Evolutionary conservation across 2,113 vertebrate genomes (phyloP), one percentile per base, ranked within the genome.

Genomic region (Hypanus sabinus): DNA sequence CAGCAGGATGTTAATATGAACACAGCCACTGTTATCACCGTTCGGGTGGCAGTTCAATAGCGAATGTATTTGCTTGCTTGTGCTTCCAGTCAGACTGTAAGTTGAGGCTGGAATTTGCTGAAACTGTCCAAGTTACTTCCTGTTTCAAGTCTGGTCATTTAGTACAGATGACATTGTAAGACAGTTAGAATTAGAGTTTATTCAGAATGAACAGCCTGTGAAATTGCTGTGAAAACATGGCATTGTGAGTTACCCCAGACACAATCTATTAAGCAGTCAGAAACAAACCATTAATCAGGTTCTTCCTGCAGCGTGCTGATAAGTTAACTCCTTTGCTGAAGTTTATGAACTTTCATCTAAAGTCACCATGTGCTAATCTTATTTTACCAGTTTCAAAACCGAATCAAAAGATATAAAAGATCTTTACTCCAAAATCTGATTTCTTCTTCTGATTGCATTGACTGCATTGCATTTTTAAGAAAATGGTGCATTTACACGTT

Each of bases 131-230:
- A 55, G 94, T 38, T 22, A 55, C 65, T 60, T 94, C 87, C 87
- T 94, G 55, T 77, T 94, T 27, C 60, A 77, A 76, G n/a, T 94
- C 11, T 55, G 46, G 18, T 24, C 57, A 71, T 94, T 76, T 80
- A 0, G 57, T 81, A 18, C 9, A 65, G 24, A 24, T n/a, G 57
- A 71, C 94, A 83, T 80, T 0, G 55, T 79, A 27, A 22, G 65
- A 20, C 85, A 94, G 71, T 62, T 94, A 2, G 80, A 20, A 38
- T 81, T 94, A 46, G 83, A 95, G 94, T 94, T 95, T 94, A 94
- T 87, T 95, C 95, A 94, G 94, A 95, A 95, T 85, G 94, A 96
- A 94, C 93, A 95, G 94, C 92, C 95, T 95, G 90, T 95, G 95
- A 96, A 96, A 95, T 95, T 1, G 0, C 94, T 95, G 91, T 94